Percentiles rank a stretch among this genome's conserved stretches.
Evolutionary conservation across 1,140 invertebrate genomes (phyloP).

Genomic region (Trinorchestia longiramus): DNA sequence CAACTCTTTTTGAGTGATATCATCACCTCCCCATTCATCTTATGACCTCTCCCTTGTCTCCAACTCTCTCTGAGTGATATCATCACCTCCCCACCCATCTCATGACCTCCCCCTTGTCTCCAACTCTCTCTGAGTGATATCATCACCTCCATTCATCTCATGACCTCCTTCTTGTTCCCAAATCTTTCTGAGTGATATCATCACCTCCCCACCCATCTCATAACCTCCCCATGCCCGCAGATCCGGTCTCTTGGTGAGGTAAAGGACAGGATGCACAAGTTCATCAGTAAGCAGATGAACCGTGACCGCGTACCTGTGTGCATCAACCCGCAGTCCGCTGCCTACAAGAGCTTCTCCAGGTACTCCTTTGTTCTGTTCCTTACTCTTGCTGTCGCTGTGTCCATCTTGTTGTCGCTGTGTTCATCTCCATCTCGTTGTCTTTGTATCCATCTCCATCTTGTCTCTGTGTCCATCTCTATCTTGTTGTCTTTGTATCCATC

Average conservation of each 20-base stretch:
- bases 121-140: neutral
- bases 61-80: neutral
- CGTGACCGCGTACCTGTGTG: slow-evolving; percentile 92
- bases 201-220: neutral
- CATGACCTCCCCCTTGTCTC: neutral
- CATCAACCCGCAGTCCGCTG: slow-evolving; percentile 98
- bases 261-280: slow-evolving; percentile 85
- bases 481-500: too few relatives aligned
- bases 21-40: neutral
- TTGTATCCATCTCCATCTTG: neutral
- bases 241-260: slow-evolving; percentile 77
- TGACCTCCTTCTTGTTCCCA: slow-evolving; percentile 73
- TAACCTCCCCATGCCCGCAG: slow-evolving; percentile 73
- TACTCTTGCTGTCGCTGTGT: neutral
- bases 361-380: slow-evolving; percentile 75
- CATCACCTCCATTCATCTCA: neutral
- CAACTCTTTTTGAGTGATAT: neutral
- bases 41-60: neutral
- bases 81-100: neutral
- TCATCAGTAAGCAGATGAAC: slow-evolving; percentile 95
- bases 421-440: too few relatives aligned
- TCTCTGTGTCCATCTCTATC: neutral
- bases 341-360: slow-evolving; percentile 99
- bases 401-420: too few relatives aligned
- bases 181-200: slow-evolving; percentile 78